Evolutionary conservation across 2,888 invertebrate species (phyloP), one percentile per base, ranked within the genome.

Genomic region (Camponotus fellah): DNA sequence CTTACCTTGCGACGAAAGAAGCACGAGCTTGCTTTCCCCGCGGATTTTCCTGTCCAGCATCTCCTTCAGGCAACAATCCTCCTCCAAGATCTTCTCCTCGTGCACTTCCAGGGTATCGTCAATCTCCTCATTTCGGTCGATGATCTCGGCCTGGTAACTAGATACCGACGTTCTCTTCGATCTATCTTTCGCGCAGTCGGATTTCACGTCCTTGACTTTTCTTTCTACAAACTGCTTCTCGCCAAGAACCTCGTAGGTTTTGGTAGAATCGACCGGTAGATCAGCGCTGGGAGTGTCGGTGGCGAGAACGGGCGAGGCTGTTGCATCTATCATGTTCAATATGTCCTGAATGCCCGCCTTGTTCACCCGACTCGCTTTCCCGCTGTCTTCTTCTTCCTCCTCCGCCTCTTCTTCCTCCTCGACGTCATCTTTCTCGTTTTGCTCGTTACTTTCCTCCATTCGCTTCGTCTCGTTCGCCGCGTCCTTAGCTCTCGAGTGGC

Each of bases 281-380:
- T 92, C 92, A 37, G 92, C 92, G 58, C 76, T 89, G n/a, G 92
- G 92, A 12, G 92, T 92, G 81, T 92, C 92, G 40, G 92, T 87
- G 17, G 92, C 92, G n/a, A 92, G 86, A 58, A 92, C 92, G 34
- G 92, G 92, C 64, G 92, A 92, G n/a, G 91, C 91, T 14, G 92
- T 93, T 0, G 92, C 92, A 64, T 94, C 92, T 81, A 94, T 89
- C 92, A 93, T 93, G 76, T 93, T 93, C 58, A 94, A 84, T 85
- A 94, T 94, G 69, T 94, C 93, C 66, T 92, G 90, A 84, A 94
- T 91, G 86, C 92, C 93, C 53, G 93, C 90, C 81, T 94, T 93
- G 85, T 93, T 91, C 69, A 89, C 74, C 71, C 82, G 84, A 53
- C 80, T 56, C 26, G 76, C n/a, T 69, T 88, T 90, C 6, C 91